A percentile compares a stretch with the other conserved stretches of the same genome.
phyloP scores from a whole-genome alignment of 2,888 invertebrate species.

The Suillia variegata region DNA sequence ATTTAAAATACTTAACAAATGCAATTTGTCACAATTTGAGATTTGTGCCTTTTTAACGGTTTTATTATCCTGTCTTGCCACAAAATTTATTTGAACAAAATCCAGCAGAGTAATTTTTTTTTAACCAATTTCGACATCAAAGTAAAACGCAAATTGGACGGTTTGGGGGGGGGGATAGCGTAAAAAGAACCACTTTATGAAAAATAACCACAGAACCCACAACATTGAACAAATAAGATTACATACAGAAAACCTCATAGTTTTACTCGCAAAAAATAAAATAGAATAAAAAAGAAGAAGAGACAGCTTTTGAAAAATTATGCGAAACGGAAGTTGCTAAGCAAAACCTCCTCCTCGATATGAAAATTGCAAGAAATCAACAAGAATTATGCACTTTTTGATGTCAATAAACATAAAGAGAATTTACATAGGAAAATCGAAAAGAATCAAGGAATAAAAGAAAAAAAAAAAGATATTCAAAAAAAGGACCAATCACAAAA shows the following conservation, averaged over 20 bases:
- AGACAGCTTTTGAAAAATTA: slow-evolving; percentile 9
- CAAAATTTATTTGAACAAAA: slow-evolving; percentile 15
- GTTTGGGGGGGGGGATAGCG: slow-evolving; percentile 20
- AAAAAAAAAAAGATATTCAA: slow-evolving; percentile 8
- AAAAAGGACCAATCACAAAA: slow-evolving; percentile 37
- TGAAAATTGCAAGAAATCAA: slow-evolving; percentile 36
- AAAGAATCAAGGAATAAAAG: slow-evolving; percentile 11
- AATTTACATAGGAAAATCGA: slow-evolving; percentile 34
- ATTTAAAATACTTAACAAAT: too few relatives aligned
- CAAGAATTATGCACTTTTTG: slow-evolving; percentile 51
- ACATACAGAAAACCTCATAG: slow-evolving; percentile 17
- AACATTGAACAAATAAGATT: too few relatives aligned
- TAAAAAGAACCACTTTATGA: slow-evolving; percentile 27
- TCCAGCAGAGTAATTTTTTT: slow-evolving; percentile 13
- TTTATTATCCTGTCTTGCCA: too few relatives aligned
- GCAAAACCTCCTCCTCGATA: slow-evolving; percentile 10
- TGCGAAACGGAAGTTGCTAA: slow-evolving; percentile 43
- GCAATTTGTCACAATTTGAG: background rate
- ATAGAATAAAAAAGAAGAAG: background rate
- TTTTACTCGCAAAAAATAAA: slow-evolving; percentile 8
- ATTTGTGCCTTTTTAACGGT: background rate
- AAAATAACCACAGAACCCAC: slow-evolving; percentile 17
- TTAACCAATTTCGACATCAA: slow-evolving; percentile 40
- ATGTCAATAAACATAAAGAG: slow-evolving; percentile 53
- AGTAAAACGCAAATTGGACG: slow-evolving; percentile 41